A percentile compares a stretch with the other conserved stretches of the same genome.
Conservation (phyloP, 2,113 vertebrate species). For the Eira barbara region DNA sequence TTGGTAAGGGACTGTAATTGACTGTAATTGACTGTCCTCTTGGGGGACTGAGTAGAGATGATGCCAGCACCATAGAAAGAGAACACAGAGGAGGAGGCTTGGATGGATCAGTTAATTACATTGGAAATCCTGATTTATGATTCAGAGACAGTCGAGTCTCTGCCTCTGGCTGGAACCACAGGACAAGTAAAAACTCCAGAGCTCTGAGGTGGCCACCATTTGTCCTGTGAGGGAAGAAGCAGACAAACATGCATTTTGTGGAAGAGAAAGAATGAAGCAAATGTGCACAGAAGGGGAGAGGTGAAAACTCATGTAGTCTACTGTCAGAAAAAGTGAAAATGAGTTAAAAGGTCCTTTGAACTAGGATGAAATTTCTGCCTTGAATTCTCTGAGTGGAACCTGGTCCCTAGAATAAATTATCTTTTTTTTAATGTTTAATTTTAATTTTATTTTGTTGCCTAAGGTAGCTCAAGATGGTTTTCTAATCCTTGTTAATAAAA, state of each 20-base stretch:
- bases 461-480: neutral
- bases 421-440: neutral
- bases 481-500: neutral
- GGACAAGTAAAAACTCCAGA: neutral
- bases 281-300: neutral
- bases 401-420: neutral
- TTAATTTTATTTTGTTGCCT: neutral
- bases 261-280: neutral
- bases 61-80: neutral
- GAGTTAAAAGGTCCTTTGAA: neutral
- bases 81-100: neutral
- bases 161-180: neutral
- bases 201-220: neutral
- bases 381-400: neutral
- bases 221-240: neutral
- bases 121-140: neutral
- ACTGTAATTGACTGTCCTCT: neutral
- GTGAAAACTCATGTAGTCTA: neutral
- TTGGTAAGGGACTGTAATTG: neutral
- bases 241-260: neutral
- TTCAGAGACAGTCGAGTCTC: neutral
- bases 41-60: neutral
- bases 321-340: neutral
- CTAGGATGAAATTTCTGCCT: neutral
- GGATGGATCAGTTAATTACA: neutral